Evolutionary conservation across 2,888 invertebrate species (phyloP).

Genomic region (Drosophila niveifrons): DNA sequence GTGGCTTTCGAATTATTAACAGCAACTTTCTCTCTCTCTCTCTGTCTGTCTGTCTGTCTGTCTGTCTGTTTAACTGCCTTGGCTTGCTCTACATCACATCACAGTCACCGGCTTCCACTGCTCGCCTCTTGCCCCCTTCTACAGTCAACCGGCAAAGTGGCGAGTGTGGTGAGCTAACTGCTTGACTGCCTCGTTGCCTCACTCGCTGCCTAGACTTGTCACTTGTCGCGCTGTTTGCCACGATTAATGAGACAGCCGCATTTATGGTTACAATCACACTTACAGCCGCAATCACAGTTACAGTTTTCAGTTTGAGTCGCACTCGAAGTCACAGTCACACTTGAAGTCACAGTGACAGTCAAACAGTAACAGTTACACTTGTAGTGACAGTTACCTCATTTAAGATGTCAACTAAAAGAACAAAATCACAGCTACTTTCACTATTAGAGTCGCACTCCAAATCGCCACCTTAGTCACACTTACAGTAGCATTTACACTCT

Average conservation of each 20-base stretch:
- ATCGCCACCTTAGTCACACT: slow-evolving; percentile 1
- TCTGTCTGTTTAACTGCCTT: slow-evolving; percentile 27
- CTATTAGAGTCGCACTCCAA: too few relatives aligned
- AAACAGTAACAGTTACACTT: too few relatives aligned
- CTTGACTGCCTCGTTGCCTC: background rate
- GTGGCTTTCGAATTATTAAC: slow-evolving; percentile 46
- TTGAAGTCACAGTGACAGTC: background rate
- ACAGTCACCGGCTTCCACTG: background rate
- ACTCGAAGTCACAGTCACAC: too few relatives aligned
- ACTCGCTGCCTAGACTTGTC: slow-evolving; percentile 16
- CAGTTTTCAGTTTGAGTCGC: too few relatives aligned
- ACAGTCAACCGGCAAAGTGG: too few relatives aligned
- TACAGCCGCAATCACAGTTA: background rate
- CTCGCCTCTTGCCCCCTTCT: too few relatives aligned
- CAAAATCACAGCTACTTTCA: too few relatives aligned
- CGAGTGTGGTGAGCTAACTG: background rate
- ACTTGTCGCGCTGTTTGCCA: slow-evolving; percentile 34
- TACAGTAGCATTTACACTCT: slow-evolving; percentile 8
- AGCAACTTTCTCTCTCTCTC: slow-evolving; percentile 8
- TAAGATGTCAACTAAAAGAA: too few relatives aligned
- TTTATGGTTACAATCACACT: slow-evolving; percentile 7
- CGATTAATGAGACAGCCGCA: slow-evolving; percentile 39
- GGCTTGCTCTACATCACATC: slow-evolving; percentile 24
- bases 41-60: slow-evolving; percentile 18
- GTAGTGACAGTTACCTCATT: too few relatives aligned